Conservation (phyloP, 2,888 invertebrate species). For the Amphimallon solstitiale region DNA sequence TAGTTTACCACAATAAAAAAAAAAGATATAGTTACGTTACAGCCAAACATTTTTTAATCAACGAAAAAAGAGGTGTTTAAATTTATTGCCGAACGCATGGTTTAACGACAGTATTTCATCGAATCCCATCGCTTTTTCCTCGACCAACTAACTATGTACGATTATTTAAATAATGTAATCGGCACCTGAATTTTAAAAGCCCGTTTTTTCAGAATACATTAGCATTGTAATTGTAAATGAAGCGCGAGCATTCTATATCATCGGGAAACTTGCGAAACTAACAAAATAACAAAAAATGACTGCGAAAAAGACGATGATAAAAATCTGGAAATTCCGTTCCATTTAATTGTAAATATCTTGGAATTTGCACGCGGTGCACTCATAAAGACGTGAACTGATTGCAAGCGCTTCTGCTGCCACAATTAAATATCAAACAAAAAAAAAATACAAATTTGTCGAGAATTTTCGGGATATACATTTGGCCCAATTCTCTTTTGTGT, state of each 20-base stretch:
- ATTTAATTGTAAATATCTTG: constrained; percentile 35
- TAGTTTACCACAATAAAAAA: too few relatives aligned
- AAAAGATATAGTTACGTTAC: too few relatives aligned
- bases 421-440: too few relatives aligned
- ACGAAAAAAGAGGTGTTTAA: too few relatives aligned
- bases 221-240: constrained; percentile 22
- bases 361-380: not conserved
- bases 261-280: constrained; percentile 5
- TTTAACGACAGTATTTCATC: not conserved
- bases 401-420: not conserved
- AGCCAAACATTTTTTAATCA: too few relatives aligned
- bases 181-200: constrained; percentile 9
- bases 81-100: too few relatives aligned
- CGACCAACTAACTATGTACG: not conserved
- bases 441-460: too few relatives aligned
- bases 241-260: not conserved
- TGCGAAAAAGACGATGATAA: constrained; percentile 17
- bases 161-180: constrained; percentile 19
- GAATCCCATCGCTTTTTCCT: not conserved
- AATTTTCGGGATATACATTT: too few relatives aligned
- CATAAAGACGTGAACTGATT: not conserved
- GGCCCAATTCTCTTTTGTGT: too few relatives aligned
- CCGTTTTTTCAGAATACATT: constrained; percentile 20
- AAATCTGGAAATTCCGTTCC: constrained; percentile 39
- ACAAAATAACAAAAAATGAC: constrained; percentile 5